phyloP scores from a whole-genome alignment of 2,113 vertebrate species.

The Vombatus ursinus region DNA sequence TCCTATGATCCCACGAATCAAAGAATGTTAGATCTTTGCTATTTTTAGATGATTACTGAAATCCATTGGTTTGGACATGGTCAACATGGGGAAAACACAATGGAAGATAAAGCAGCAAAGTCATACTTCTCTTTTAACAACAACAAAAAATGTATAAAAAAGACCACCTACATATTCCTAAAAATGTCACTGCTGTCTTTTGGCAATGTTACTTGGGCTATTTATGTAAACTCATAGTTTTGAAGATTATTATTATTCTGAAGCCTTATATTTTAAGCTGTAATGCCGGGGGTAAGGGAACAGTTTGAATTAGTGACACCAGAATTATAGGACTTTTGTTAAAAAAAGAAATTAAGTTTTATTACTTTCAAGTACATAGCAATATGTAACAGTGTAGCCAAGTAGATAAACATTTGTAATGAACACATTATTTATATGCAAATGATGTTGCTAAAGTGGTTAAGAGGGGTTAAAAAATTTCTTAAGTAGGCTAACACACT shows the following conservation, averaged over 20 bases:
- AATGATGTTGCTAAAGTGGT: slow-evolving; percentile 17
- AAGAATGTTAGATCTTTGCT: not conserved
- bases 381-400: slow-evolving; percentile 28
- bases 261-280: not conserved
- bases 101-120: not conserved
- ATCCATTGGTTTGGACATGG: not conserved
- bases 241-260: not conserved
- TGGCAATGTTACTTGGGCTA: not conserved
- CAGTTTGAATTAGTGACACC: slow-evolving; percentile 18
- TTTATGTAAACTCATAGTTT: not conserved
- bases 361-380: slow-evolving; percentile 41
- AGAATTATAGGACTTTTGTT: slow-evolving; percentile 41
- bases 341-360: slow-evolving; percentile 58
- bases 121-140: not conserved
- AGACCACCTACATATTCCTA: not conserved
- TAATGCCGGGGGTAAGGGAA: not conserved
- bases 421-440: slow-evolving; percentile 9
- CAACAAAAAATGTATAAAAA: not conserved
- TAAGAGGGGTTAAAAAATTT: slow-evolving; percentile 33
- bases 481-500: slow-evolving; percentile 25
- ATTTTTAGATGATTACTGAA: not conserved
- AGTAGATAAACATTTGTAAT: slow-evolving; percentile 41
- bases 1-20: not conserved
- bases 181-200: not conserved
- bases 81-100: not conserved